Evolutionary conservation across 2,797 vertebrate genomes (phyloP).

Genomic region (Luscinia megarhynchos): DNA sequence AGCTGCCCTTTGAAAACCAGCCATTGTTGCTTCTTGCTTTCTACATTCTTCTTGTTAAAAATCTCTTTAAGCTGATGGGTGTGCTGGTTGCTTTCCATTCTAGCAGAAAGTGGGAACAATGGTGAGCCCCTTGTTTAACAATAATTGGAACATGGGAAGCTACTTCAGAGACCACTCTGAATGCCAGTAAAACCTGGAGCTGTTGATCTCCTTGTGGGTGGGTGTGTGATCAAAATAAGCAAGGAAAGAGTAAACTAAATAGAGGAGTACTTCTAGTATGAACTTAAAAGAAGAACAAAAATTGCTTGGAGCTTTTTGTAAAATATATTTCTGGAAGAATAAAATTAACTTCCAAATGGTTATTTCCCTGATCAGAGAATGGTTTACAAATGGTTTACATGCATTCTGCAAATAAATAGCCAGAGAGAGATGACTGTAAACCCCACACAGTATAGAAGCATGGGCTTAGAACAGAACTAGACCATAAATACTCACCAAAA

Average conservation of each 20-base stretch:
- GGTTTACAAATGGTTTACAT: not conserved
- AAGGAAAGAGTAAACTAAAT: not conserved
- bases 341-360: not conserved
- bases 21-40: conserved; percentile 57
- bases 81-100: conserved; percentile 26
- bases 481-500: not conserved
- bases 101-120: conserved; percentile 18
- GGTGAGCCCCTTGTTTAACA: conserved; percentile 12
- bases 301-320: not conserved
- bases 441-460: not conserved
- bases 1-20: conserved; percentile 40
- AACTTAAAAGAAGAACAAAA: not conserved
- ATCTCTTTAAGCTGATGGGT: conserved; percentile 21
- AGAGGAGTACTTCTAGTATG: not conserved
- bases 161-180: conserved; percentile 24
- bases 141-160: conserved; percentile 20
- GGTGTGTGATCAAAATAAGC: not conserved
- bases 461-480: not conserved
- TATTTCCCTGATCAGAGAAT: not conserved
- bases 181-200: not conserved
- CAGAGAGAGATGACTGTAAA: not conserved
- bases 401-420: not conserved
- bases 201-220: not conserved
- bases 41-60: conserved; percentile 26
- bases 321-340: not conserved